Conservation (phyloP, 2,888 invertebrate genomes). For the Ormyrus pomaceus region DNA sequence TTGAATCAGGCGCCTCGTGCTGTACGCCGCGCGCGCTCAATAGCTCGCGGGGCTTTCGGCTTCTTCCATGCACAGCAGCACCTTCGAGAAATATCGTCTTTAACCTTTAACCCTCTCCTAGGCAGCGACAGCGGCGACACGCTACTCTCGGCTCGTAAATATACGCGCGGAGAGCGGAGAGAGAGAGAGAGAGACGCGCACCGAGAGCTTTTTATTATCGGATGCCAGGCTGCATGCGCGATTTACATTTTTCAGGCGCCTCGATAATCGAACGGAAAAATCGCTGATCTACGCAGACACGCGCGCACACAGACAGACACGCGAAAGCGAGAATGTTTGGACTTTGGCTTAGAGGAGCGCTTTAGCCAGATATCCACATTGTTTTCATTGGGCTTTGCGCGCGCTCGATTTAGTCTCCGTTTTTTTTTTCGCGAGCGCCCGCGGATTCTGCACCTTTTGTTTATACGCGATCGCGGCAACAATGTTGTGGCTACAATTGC, state of each 20-base stretch:
- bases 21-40: neutral
- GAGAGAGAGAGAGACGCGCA: neutral
- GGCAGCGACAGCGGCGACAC: slow-evolving; percentile 9
- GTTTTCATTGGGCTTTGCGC: too few relatives aligned
- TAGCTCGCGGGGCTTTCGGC: neutral
- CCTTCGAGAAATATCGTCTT: slow-evolving; percentile 41
- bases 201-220: slow-evolving; percentile 25
- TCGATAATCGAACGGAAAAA: neutral
- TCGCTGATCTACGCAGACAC: too few relatives aligned
- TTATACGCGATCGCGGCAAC: too few relatives aligned
- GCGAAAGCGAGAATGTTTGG: too few relatives aligned
- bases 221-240: neutral
- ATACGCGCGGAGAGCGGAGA: neutral
- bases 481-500: too few relatives aligned
- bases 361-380: too few relatives aligned
- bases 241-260: neutral
- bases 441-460: too few relatives aligned
- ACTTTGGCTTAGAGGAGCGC: too few relatives aligned
- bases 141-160: slow-evolving; percentile 25
- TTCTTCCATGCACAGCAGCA: slow-evolving; percentile 19
- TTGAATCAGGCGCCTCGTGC: slow-evolving; percentile 14
- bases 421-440: too few relatives aligned
- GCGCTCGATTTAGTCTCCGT: too few relatives aligned
- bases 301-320: too few relatives aligned
- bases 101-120: slow-evolving; percentile 44